Evolutionary conservation across 2,888 invertebrate genomes (phyloP).

Genomic region (Adineta ricciae): DNA sequence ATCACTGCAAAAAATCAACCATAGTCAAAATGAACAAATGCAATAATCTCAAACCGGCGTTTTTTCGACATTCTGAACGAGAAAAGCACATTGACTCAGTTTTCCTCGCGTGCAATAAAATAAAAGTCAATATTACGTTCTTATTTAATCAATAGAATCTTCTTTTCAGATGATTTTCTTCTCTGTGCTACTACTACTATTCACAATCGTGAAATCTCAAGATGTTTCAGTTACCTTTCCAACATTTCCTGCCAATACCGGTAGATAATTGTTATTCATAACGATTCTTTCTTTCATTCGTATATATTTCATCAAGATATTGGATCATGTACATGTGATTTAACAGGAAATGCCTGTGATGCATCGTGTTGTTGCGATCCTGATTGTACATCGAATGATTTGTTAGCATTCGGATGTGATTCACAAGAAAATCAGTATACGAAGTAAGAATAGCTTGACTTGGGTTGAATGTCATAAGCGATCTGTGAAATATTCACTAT

Average conservation of each 20-base stretch:
- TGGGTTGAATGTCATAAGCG: not conserved
- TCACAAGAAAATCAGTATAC: not conserved
- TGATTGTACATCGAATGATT: not conserved
- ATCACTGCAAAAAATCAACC: not conserved
- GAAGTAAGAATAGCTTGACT: not conserved
- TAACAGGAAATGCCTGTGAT: not conserved
- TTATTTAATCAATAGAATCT: too few relatives aligned
- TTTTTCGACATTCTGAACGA: too few relatives aligned
- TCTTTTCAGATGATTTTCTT: not conserved
- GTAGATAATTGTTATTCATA: not conserved
- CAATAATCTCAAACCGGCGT: not conserved
- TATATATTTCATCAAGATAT: not conserved
- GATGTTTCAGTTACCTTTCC: not conserved
- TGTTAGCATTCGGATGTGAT: not conserved
- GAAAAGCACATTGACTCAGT: too few relatives aligned
- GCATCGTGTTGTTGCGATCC: not conserved
- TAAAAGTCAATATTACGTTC: too few relatives aligned
- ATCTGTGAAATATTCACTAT: too few relatives aligned
- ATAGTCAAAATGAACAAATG: not conserved
- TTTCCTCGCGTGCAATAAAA: too few relatives aligned
- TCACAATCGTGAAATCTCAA: not conserved
- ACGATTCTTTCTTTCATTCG: not conserved
- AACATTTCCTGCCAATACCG: not conserved
- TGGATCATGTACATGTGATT: not conserved
- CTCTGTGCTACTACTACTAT: not conserved